Percentiles rank a stretch among this genome's conserved stretches.
phyloP scores from a whole-genome alignment of 2,113 vertebrate species.

The Malurus cyaneus region DNA sequence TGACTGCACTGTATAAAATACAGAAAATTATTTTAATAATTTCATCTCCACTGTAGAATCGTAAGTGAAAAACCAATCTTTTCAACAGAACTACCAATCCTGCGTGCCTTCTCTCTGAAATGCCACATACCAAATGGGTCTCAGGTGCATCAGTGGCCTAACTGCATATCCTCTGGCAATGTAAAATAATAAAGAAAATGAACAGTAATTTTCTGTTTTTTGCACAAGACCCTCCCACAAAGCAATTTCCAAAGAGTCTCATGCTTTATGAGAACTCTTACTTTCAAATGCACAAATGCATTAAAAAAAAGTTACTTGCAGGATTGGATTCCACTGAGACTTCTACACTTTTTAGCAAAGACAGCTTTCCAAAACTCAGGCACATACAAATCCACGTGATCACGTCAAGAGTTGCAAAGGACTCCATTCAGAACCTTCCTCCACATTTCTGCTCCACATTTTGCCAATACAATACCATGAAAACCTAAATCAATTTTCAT shows the following conservation, averaged over 20 bases:
- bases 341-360: background rate
- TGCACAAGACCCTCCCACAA: background rate
- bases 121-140: background rate
- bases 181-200: background rate
- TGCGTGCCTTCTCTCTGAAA: background rate
- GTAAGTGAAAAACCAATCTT: background rate
- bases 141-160: background rate
- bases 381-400: rapidly evolving
- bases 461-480: background rate
- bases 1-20: background rate
- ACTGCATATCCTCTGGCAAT: background rate
- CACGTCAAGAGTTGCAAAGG: background rate
- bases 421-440: background rate
- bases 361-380: background rate
- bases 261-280: background rate
- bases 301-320: background rate
- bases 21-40: background rate
- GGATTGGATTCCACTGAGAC: background rate
- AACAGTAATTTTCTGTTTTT: background rate
- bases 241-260: background rate
- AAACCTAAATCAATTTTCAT: background rate
- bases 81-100: background rate
- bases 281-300: background rate
- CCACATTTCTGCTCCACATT: background rate
- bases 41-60: background rate